Conservation (phyloP, 2,113 vertebrate genomes). For the Gambusia affinis region DNA sequence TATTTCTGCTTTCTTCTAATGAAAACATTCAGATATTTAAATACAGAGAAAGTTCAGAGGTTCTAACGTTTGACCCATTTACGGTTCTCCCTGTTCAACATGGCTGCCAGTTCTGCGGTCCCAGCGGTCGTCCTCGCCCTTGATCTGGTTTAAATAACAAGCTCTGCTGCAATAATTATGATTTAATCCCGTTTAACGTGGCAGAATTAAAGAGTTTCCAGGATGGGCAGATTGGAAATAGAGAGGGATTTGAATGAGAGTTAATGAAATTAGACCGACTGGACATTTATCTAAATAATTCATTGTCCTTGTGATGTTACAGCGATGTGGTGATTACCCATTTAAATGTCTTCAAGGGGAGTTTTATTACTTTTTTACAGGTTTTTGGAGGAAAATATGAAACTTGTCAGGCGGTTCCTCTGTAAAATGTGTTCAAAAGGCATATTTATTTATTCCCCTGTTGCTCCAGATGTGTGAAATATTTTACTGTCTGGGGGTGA, state of each 20-base stretch:
- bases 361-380: conserved; percentile 64
- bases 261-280: conserved; percentile 71
- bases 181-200: conserved; percentile 71
- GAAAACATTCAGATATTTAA: conserved; percentile 42
- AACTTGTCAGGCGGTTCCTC: conserved; percentile 69
- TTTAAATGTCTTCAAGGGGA: conserved; percentile 76
- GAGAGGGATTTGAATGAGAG: conserved; percentile 65
- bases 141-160: conserved; percentile 73
- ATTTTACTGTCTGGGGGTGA: conserved; percentile 63
- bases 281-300: conserved; percentile 81
- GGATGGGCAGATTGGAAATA: conserved; percentile 70
- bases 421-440: conserved; percentile 72
- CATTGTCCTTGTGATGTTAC: conserved; percentile 75
- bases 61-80: conserved; percentile 64
- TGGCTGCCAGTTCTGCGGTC: conserved; percentile 32
- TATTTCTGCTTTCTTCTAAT: conserved; percentile 7
- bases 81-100: conserved; percentile 19
- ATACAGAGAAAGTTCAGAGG: conserved; percentile 31
- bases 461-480: conserved; percentile 65
- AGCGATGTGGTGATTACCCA: conserved; percentile 77
- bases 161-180: conserved; percentile 64
- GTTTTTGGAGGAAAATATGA: conserved; percentile 56
- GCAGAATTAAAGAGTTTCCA: conserved; percentile 74
- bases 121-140: conserved; percentile 64
- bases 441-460: conserved; percentile 74